Conservation (phyloP, 2,888 invertebrate species). For the Lochmaea crataegi region DNA sequence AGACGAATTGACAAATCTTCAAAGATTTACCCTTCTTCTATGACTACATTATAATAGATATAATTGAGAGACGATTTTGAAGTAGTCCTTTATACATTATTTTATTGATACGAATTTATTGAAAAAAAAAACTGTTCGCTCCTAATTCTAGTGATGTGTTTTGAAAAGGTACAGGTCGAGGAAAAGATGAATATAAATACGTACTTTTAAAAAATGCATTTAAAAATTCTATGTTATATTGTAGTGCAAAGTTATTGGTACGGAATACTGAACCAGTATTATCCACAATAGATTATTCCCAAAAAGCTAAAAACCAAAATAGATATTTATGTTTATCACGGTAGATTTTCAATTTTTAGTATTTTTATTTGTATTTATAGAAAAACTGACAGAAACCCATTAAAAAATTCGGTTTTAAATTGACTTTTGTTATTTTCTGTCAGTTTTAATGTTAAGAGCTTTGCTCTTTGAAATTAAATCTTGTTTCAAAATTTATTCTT, state of each 20-base stretch:
- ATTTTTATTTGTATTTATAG: not conserved
- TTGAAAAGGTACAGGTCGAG: conserved; percentile 10
- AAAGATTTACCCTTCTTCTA: not conserved
- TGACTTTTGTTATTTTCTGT: not conserved
- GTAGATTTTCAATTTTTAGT: not conserved
- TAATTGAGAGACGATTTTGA: not conserved
- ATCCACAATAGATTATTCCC: not conserved
- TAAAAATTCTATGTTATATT: conserved; percentile 7
- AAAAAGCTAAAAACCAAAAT: not conserved
- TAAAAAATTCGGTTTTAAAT: not conserved
- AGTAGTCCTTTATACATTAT: not conserved
- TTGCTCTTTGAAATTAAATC: not conserved
- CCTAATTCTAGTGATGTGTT: conserved; percentile 30
- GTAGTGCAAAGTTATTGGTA: conserved; percentile 26
- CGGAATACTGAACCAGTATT: conserved; percentile 27
- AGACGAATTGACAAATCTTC: too few species aligned
- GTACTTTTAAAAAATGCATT: conserved; percentile 17
- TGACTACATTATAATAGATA: not conserved
- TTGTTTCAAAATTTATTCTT: not conserved
- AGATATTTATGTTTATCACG: not conserved
- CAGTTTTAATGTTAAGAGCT: not conserved
- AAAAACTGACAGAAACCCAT: not conserved
- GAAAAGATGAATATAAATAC: conserved; percentile 19
- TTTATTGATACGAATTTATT: not conserved
- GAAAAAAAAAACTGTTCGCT: not conserved